A percentile compares a stretch with the other conserved stretches of the same genome.
Evolutionary conservation across 1,140 invertebrate genomes (phyloP).

Genomic region (Thaumatotibia leucotreta): DNA sequence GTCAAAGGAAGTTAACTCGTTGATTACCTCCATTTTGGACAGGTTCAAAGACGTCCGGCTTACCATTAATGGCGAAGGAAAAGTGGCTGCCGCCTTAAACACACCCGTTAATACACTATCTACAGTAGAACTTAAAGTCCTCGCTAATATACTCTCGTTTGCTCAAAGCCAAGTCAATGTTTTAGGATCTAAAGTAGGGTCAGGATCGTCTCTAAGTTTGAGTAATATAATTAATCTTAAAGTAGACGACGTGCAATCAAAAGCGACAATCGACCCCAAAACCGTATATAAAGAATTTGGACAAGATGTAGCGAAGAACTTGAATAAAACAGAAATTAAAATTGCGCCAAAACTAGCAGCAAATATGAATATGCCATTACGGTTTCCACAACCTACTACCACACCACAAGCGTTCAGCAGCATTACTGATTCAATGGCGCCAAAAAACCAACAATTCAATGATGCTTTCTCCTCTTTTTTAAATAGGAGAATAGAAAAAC

Average conservation of each 20-base stretch:
- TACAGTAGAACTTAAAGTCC: conserved; percentile 16
- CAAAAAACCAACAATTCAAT: not conserved
- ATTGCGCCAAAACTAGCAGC: not conserved
- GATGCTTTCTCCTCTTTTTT: not conserved
- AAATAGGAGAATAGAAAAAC: not conserved
- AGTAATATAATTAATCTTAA: not conserved
- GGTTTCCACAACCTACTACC: not conserved
- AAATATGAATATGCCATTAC: not conserved
- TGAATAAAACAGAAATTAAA: not conserved
- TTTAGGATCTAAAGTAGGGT: not conserved
- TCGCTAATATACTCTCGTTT: conserved; percentile 14
- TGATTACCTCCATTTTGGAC: not conserved
- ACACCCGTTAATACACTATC: conserved; percentile 6
- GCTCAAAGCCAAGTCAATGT: conserved; percentile 16
- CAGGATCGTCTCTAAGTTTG: not conserved
- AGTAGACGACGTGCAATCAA: not conserved
- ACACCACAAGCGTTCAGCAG: not conserved
- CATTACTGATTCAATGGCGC: not conserved
- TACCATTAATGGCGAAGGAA: conserved; percentile 4
- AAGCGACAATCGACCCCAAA: not conserved
- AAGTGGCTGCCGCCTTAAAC: conserved; percentile 14
- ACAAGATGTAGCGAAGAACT: not conserved
- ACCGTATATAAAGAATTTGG: not conserved
- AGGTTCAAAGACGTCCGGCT: conserved; percentile 1
- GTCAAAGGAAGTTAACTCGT: not conserved